Conservation (phyloP, 2,113 vertebrate genomes). For the Alethe diademata region DNA sequence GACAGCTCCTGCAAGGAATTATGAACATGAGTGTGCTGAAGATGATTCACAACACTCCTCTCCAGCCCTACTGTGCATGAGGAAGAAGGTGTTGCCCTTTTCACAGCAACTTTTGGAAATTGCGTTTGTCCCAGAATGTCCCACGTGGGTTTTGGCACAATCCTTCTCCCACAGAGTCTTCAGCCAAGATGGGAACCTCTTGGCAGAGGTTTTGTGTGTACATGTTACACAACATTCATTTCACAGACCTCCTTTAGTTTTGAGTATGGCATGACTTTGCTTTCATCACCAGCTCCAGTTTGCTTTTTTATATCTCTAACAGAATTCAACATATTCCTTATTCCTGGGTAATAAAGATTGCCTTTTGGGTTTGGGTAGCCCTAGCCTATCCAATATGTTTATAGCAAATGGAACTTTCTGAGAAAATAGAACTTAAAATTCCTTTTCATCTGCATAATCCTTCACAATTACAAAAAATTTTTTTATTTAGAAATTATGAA, state of each 20-base stretch:
- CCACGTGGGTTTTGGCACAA: neutral
- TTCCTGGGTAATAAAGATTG: neutral
- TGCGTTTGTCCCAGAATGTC: neutral
- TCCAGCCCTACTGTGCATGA: neutral
- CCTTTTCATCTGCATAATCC: neutral
- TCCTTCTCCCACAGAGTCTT: neutral
- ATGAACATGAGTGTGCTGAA: neutral
- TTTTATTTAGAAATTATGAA: neutral
- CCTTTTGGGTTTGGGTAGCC: neutral
- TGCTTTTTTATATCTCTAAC: neutral
- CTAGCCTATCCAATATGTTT: neutral
- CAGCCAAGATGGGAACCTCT: neutral
- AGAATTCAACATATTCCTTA: neutral
- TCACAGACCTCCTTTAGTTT: neutral
- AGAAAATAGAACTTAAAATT: neutral
- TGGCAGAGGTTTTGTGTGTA: neutral
- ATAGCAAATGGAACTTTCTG: neutral
- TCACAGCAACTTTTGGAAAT: neutral
- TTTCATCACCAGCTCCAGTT: neutral
- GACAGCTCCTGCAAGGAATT: neutral
- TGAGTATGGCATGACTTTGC: neutral
- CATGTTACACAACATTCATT: accelerated
- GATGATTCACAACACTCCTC: neutral
- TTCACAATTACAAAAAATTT: neutral
- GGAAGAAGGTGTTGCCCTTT: neutral